These are phyloP conservation scores for Temnothorax curvispinosus DNA, from an alignment of 1,140 invertebrate species.

Conservation along the genomic window DNA sequence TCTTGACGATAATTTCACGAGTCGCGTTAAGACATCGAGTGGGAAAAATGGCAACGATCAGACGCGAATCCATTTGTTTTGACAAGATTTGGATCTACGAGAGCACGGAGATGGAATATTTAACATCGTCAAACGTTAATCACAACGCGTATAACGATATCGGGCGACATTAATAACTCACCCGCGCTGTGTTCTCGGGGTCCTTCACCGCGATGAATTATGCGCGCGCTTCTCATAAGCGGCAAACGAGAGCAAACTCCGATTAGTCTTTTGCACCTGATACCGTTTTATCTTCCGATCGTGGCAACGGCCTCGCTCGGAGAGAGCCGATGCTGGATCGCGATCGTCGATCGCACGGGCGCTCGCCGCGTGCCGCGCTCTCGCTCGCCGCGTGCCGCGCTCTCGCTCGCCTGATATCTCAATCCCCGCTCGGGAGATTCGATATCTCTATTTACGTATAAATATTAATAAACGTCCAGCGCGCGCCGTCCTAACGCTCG, in stretches of 20 bases:
- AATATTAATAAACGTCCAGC: conserved; percentile 61
- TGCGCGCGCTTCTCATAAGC: conserved; percentile 49
- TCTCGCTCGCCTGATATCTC: conserved; percentile 38
- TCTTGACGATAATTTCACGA: not conserved
- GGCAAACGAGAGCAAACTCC: conserved; percentile 55
- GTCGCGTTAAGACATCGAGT: not conserved
- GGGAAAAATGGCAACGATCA: not conserved
- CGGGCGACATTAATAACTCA: conserved; percentile 56
- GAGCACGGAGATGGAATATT: conserved; percentile 8
- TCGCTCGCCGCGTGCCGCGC: too few relatives aligned
- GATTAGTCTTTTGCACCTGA: conserved; percentile 59
- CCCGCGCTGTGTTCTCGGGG: conserved; percentile 19
- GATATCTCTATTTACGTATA: conserved; percentile 59
- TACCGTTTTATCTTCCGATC: conserved; percentile 60
- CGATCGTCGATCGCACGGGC: conserved; percentile 44
- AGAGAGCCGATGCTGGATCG: conserved; percentile 50
- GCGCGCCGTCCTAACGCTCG: conserved; percentile 36
- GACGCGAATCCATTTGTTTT: not conserved
- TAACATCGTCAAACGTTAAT: conserved; percentile 25
- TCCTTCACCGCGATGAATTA: conserved; percentile 47
- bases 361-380: conserved; percentile 19
- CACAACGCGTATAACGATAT: conserved; percentile 11
- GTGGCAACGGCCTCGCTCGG: conserved; percentile 42
- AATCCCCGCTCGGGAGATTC: conserved; percentile 47
- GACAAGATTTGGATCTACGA: not conserved